Percentiles rank a stretch among this genome's conserved stretches.
phyloP scores from a whole-genome alignment of 2,113 vertebrate genomes.

The Alaudala cheleensis region DNA sequence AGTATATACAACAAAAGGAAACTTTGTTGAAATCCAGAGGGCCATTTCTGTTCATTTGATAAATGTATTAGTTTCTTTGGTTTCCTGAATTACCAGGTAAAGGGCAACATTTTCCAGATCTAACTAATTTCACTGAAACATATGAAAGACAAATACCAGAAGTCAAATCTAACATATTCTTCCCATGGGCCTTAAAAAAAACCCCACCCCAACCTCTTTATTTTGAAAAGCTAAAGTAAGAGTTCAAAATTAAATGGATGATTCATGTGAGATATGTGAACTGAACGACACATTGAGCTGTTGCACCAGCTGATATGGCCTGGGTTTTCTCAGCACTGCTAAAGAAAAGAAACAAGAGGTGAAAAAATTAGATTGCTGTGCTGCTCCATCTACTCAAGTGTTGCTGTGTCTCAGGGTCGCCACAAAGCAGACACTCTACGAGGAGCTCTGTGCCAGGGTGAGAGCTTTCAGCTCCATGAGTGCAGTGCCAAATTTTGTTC shows the following conservation, averaged over 20 bases:
- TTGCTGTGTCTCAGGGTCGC: fast-evolving
- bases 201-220: slow-evolving; percentile 18
- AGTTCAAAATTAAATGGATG: slow-evolving; percentile 64
- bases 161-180: slow-evolving; percentile 67
- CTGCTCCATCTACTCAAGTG: not conserved
- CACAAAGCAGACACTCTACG: not conserved
- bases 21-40: slow-evolving; percentile 63
- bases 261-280: slow-evolving; percentile 57
- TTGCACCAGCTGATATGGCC: slow-evolving; percentile 33
- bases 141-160: slow-evolving; percentile 76
- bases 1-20: slow-evolving; percentile 37
- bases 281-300: slow-evolving; percentile 14
- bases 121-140: slow-evolving; percentile 69
- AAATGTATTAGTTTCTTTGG: slow-evolving; percentile 70
- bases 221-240: slow-evolving; percentile 57
- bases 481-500: not conserved
- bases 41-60: slow-evolving; percentile 67
- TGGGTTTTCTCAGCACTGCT: slow-evolving; percentile 48
- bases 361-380: not conserved
- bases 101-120: slow-evolving; percentile 75
- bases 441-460: not conserved
- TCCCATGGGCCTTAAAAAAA: slow-evolving; percentile 59
- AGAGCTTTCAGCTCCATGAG: not conserved
- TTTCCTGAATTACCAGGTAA: slow-evolving; percentile 76
- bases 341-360: slow-evolving; percentile 13